A percentile compares a stretch with the other conserved stretches of the same genome.
Evolutionary conservation across 2,888 invertebrate genomes (phyloP).

Genomic region (Bombylius major): DNA sequence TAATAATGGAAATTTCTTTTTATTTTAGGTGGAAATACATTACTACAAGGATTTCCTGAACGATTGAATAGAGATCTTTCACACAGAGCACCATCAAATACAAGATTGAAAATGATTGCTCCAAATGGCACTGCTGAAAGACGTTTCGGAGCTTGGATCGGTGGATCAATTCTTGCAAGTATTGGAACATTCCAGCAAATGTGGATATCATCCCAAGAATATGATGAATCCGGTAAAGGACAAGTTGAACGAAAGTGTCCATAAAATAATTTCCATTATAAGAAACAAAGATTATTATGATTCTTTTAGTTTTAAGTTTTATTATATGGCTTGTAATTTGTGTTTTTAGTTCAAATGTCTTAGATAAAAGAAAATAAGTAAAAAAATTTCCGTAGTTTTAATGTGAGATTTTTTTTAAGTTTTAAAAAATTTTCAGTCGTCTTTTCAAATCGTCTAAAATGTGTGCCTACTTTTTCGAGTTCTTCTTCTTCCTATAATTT

Average conservation of each 20-base stretch:
- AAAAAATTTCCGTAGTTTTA: too few relatives aligned
- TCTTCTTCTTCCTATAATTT: too few relatives aligned
- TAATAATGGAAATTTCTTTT: too few relatives aligned
- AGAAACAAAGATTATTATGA: too few relatives aligned
- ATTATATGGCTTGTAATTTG: too few relatives aligned
- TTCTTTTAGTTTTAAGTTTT: too few relatives aligned
- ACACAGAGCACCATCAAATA: constrained; percentile 79
- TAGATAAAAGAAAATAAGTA: too few relatives aligned
- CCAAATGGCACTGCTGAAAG: constrained; percentile 84
- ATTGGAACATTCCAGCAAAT: constrained; percentile 99
- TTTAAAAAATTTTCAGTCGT: too few relatives aligned
- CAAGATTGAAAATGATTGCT: constrained; percentile 86
- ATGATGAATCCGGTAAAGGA: constrained; percentile 93
- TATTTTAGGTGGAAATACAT: constrained; percentile 59
- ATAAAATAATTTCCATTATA: constrained; percentile 31
- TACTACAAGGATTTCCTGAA: constrained; percentile 88
- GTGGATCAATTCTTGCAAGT: constrained; percentile 93
- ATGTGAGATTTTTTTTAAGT: too few relatives aligned
- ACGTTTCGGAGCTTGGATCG: constrained; percentile 96
- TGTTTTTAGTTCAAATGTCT: too few relatives aligned
- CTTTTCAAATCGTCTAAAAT: too few relatives aligned
- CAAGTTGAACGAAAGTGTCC: constrained; percentile 95
- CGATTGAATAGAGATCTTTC: constrained; percentile 78
- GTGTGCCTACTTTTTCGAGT: too few relatives aligned
- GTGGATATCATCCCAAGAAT: constrained; percentile 99